Conservation (phyloP, 2,113 vertebrate species). For the Amia ocellicauda region DNA sequence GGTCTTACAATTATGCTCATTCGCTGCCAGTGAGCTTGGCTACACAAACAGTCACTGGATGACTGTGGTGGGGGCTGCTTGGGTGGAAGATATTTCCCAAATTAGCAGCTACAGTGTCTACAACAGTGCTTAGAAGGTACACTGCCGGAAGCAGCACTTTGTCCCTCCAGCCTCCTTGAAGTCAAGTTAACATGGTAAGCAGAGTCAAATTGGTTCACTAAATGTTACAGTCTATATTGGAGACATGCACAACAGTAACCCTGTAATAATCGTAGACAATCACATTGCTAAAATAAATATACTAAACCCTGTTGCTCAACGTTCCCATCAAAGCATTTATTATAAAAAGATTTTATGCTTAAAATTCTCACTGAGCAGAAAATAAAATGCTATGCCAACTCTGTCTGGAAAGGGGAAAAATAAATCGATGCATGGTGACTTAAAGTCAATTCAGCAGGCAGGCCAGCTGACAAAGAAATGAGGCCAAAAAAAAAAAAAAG, state of each 20-base stretch:
- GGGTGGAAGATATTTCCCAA: not conserved
- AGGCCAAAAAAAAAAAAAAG: slow-evolving; percentile 12
- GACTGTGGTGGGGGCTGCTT: too few relatives aligned
- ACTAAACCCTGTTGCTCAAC: slow-evolving; percentile 31
- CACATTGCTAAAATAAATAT: slow-evolving; percentile 20
- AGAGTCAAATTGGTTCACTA: too few relatives aligned
- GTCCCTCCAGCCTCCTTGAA: too few relatives aligned
- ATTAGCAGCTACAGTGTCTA: not conserved
- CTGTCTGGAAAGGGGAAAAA: slow-evolving; percentile 10
- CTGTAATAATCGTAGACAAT: too few relatives aligned
- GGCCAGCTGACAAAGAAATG: slow-evolving; percentile 19
- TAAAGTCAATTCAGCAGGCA: slow-evolving; percentile 13
- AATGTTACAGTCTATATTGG: too few relatives aligned
- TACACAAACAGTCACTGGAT: not conserved
- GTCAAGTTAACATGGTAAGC: too few relatives aligned
- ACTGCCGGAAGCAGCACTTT: too few relatives aligned
- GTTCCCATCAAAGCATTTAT: slow-evolving; percentile 29
- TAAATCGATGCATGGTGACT: slow-evolving; percentile 21
- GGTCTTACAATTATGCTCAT: not conserved
- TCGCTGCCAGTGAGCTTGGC: not conserved
- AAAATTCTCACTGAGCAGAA: slow-evolving; percentile 13
- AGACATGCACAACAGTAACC: too few relatives aligned
- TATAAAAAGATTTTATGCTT: slow-evolving; percentile 25
- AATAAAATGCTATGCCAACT: not conserved
- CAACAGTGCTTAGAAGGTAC: too few relatives aligned